Base-by-base conservation (phyloP, 2,797 vertebrate genomes). In the Pipistrellus pipistrellus region DNA sequence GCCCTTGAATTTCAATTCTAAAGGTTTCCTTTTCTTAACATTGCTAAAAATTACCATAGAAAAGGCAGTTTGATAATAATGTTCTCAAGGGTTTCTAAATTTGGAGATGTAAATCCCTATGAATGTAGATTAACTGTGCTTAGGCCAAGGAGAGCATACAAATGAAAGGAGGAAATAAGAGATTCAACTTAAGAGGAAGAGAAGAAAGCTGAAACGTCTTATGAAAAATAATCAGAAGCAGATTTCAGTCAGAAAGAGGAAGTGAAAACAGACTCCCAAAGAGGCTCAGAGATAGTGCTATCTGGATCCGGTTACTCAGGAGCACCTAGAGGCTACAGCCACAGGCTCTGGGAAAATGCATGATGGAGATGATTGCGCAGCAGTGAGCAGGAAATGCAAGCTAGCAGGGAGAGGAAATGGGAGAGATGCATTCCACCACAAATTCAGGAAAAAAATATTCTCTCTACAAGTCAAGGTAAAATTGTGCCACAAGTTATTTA, bases 361-460 rank as follows among this genome's bases (percentile, higher is more conserved):
- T 41, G 64, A 38, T 53, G 64, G 30, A n/a, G 30, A 32, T 66
- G 62, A 66, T 66, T 46, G 3, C 78, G 53, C 17, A 32, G 64
- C 53, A 41, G 15, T 78, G 64, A 57, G 55, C 3, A 85, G 87
- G 30, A 95, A 86, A 87, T 48, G 38, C 55, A 88, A 84, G 57
- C 38, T 7, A 77, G 77, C 69, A 73, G n/a, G 57, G 80, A 71
- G 73, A 64, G 8, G 46, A 6, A 32, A 62, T 41, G 85, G 62
- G 81, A 62, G 55, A 32, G 48, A 69, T 83, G 48, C 48, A 69
- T 83, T 84, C 20, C 4, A 77, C 27, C 69, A 93, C 92, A 90
- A 88, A 69, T 96, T 66, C 44, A 86, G 73, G 64, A 94, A 77
- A 85, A 93, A 94, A 90, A 93, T 93, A 89, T 32, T 66, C 92